Conservation (phyloP, 2,113 vertebrate species). For the Columbina picui region DNA sequence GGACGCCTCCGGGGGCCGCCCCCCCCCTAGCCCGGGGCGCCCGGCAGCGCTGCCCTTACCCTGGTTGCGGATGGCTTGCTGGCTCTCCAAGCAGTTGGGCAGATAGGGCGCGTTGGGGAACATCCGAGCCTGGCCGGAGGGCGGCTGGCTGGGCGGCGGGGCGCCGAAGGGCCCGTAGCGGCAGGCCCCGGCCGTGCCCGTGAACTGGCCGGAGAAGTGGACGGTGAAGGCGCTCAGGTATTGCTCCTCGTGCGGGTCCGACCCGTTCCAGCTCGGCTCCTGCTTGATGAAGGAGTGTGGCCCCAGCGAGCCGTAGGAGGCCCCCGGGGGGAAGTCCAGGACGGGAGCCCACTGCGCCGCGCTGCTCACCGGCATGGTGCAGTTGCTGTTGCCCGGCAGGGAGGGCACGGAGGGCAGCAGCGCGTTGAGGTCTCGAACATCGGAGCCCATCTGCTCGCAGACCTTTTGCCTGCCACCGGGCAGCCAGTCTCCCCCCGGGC, state of each 20-base stretch:
- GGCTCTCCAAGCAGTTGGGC: conserved; percentile 88
- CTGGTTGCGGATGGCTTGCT: conserved; percentile 86
- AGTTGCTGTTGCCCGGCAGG: conserved; percentile 83
- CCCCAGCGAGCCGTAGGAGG: conserved; percentile 85
- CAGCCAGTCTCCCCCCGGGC: conserved; percentile 56
- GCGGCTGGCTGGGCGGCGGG: conserved; percentile 77
- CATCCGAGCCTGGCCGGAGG: conserved; percentile 86
- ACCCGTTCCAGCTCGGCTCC: conserved; percentile 90
- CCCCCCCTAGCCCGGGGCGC: background rate
- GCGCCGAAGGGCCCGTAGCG: conserved; percentile 89
- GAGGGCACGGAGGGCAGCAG: conserved; percentile 86
- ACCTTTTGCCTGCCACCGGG: conserved; percentile 43
- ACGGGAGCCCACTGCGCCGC: conserved; percentile 93
- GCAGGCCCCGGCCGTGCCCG: conserved; percentile 89
- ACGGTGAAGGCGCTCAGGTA: conserved; percentile 96
- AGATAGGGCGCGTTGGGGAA: conserved; percentile 90
- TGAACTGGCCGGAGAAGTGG: conserved; percentile 95
- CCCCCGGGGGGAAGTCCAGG: conserved; percentile 90
- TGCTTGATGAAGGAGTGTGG: conserved; percentile 96
- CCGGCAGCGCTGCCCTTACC: conserved; percentile 78
- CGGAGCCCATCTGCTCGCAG: conserved; percentile 86
- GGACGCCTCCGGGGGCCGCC: background rate
- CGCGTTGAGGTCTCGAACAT: conserved; percentile 90
- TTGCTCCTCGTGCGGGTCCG: conserved; percentile 91
- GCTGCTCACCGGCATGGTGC: conserved; percentile 85